These are phyloP conservation scores for Bombylius major DNA, from an alignment of 2,888 invertebrate genomes.

Conservation along the genomic window DNA sequence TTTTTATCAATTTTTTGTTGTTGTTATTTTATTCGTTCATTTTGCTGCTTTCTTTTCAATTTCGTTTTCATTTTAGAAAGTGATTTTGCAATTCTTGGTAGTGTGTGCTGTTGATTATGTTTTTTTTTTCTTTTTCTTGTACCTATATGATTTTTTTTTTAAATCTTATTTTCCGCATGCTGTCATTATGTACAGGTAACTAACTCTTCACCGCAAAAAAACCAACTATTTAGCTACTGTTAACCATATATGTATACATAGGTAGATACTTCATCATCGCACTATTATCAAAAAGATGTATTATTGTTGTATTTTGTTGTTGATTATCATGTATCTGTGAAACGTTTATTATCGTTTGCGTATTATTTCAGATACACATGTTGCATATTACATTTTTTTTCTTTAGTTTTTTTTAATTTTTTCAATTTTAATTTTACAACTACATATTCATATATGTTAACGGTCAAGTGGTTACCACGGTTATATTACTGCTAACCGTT, in stretches of 20 bases:
- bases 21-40: too few relatives aligned
- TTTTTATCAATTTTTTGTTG: too few relatives aligned
- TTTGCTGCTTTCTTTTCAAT: not conserved
- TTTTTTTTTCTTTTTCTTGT: not conserved
- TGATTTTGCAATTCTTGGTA: conserved; percentile 6
- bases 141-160: not conserved
- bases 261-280: not conserved
- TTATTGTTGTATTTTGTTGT: too few relatives aligned
- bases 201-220: not conserved
- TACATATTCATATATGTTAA: not conserved
- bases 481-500: not conserved
- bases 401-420: too few relatives aligned
- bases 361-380: not conserved
- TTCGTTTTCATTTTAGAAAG: conserved; percentile 8
- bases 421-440: too few relatives aligned
- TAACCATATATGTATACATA: not conserved
- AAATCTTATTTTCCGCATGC: not conserved
- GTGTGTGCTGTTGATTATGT: not conserved
- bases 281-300: too few relatives aligned
- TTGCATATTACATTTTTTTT: not conserved
- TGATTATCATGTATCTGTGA: too few relatives aligned
- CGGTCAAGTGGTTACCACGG: not conserved
- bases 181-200: not conserved
- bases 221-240: too few relatives aligned
- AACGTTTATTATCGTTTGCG: too few relatives aligned